Percentiles rank a stretch among this genome's conserved stretches.
Conservation (phyloP, 2,113 vertebrate species). For the Salminus brasiliensis region DNA sequence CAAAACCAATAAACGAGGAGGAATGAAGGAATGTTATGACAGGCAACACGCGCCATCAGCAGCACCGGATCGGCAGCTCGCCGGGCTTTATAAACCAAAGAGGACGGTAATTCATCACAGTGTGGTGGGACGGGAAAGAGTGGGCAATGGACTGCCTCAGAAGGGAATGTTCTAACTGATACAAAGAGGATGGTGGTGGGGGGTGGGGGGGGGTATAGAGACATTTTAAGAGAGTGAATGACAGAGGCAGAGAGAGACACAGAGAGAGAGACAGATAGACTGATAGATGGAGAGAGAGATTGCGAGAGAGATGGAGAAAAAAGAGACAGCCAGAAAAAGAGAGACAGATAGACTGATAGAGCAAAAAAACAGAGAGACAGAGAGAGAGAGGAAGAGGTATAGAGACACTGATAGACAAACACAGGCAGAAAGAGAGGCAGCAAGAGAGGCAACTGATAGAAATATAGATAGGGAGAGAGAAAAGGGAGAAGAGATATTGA, state of each 20-base stretch:
- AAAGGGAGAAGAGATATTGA: neutral
- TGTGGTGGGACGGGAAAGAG: conserved; percentile 13
- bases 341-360: too few species aligned
- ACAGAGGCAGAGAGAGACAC: too few species aligned
- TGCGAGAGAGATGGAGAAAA: too few species aligned
- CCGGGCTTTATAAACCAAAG: conserved; percentile 42
- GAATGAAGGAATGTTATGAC: conserved; percentile 29
- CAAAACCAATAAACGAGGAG: conserved; percentile 17
- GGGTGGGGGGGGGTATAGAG: too few species aligned
- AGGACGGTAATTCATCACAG: conserved; percentile 51
- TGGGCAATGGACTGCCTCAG: conserved; percentile 41
- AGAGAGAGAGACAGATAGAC: neutral
- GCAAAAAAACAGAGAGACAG: neutral
- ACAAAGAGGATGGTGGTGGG: conserved; percentile 39
- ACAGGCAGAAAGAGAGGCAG: neutral
- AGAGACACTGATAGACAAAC: neutral
- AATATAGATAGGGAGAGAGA: conserved; percentile 36
- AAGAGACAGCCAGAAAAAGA: too few species aligned
- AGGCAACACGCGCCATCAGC: neutral
- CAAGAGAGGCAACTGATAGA: too few species aligned
- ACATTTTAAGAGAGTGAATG: too few species aligned
- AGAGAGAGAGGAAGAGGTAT: neutral
- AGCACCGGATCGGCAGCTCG: conserved; percentile 31
- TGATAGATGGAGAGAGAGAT: neutral
- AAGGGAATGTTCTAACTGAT: conserved; percentile 32